Evolutionary conservation across 37 sponge, comb jelly and placozoan genomes (phyloP), one percentile per base, ranked within the genome.

Genomic region (Oscarella lobularis): DNA sequence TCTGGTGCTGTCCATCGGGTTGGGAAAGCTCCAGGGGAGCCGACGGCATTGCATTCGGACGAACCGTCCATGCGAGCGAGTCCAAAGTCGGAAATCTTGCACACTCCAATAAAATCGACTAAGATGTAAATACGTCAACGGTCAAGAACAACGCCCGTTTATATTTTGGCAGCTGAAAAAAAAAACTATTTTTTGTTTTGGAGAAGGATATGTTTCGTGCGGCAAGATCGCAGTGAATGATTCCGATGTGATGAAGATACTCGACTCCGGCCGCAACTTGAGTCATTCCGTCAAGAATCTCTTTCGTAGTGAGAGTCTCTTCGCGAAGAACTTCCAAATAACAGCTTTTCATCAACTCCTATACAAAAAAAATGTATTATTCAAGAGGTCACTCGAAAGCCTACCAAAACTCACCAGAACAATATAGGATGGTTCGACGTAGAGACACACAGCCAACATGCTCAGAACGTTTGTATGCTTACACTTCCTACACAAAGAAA

Each of bases 1-100:
- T 92, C 93, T 1, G 94, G 94, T 5, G 94, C 82, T 6, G 85
- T 88, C 94, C 94, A 93, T 31, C 94, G 41, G 20, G 87, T 78
- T 14, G 79, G 83, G 77, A 82, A 87, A 9, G 67, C 72, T 3
- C 71, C 29, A 5, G 6, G 29, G 31, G 29, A 4, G 6, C 29
- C 6, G 71, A 35, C 6, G 33, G 71, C 39, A 27, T 75, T 74
- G 70, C 84, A 83, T 5, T 37, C 55, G 1, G 76, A 3, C 38
- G 74, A 38, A 3, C 83, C 86, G 2, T 69, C 84, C 2, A 66
- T 54, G 6, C 93, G 73, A 40, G 83, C 75, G 40, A 78, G 37
- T 9, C 93, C 84, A 66, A 92, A 92, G 80, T 85, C 88, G n/a
- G 80, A 81, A 3, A 92, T 78, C 73, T 79, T 85, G 3, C 6